phyloP scores from a whole-genome alignment of 1,140 invertebrate species.

The Drosophila lacteicornis region DNA sequence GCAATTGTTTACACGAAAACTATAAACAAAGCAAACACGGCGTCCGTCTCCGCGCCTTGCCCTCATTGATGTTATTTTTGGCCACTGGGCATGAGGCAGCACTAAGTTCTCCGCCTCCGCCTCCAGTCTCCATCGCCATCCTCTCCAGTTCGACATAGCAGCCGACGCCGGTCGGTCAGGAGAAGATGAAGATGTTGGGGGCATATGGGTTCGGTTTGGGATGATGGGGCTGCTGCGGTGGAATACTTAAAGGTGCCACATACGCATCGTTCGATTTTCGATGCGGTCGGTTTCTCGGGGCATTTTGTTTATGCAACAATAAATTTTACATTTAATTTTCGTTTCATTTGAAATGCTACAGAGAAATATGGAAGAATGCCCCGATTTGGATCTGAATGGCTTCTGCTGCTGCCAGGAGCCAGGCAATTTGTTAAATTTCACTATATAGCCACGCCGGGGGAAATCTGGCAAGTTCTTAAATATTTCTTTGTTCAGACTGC shows the following conservation, averaged over 20 bases:
- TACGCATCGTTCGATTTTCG: slow-evolving; percentile 71
- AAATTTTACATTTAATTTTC: slow-evolving; percentile 81
- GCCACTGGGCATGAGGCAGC: slow-evolving; percentile 53
- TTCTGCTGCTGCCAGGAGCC: slow-evolving; percentile 3
- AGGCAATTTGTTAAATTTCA: slow-evolving; percentile 35
- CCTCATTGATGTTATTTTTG: slow-evolving; percentile 72
- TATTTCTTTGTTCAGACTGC: slow-evolving; percentile 37
- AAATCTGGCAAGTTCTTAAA: slow-evolving; percentile 26
- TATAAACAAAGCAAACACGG: slow-evolving; percentile 68
- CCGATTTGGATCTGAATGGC: slow-evolving; percentile 41
- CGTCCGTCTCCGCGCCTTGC: slow-evolving; percentile 27
- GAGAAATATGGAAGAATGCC: slow-evolving; percentile 57
- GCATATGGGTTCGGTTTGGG: slow-evolving; percentile 10
- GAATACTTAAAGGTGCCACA: slow-evolving; percentile 80
- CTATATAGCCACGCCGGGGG: background rate
- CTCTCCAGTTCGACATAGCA: slow-evolving; percentile 59
- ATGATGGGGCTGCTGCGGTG: slow-evolving; percentile 2
- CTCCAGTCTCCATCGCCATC: slow-evolving; percentile 25
- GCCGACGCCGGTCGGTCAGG: slow-evolving; percentile 42
- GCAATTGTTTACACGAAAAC: slow-evolving; percentile 77
- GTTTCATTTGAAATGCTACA: slow-evolving; percentile 73
- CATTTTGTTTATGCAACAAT: slow-evolving; percentile 83
- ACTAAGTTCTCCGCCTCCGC: slow-evolving; percentile 51
- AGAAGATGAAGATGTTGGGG: slow-evolving; percentile 28
- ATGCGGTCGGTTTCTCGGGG: slow-evolving; percentile 70